Conservation (phyloP, 2,888 invertebrate genomes). For the Ophion costatus region DNA sequence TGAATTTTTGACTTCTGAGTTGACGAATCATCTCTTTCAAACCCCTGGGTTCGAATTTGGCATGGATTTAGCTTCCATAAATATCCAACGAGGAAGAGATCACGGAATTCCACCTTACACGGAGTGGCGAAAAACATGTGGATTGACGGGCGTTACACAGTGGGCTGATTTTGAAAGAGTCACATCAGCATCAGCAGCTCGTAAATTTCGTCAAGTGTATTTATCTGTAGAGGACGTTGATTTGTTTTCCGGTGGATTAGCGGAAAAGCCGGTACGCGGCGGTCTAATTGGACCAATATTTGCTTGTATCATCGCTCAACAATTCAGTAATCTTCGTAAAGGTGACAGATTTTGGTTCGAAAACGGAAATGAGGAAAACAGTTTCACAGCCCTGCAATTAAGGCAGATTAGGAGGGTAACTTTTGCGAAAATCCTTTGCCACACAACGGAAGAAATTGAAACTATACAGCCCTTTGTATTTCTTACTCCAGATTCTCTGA, state of each 20-base stretch:
- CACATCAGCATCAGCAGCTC: slow-evolving; percentile 87
- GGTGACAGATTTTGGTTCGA: slow-evolving; percentile 93
- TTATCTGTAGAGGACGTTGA: slow-evolving; percentile 93
- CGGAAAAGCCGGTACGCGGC: slow-evolving; percentile 91
- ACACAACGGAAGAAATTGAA: slow-evolving; percentile 87
- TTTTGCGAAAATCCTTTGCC: slow-evolving; percentile 90
- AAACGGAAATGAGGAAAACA: slow-evolving; percentile 89
- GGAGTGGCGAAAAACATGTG: slow-evolving; percentile 92
- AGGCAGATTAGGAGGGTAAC: slow-evolving; percentile 89
- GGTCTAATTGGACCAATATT: slow-evolving; percentile 94
- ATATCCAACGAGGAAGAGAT: slow-evolving; percentile 94
- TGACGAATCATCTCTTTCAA: slow-evolving; percentile 94
- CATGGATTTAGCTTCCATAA: slow-evolving; percentile 94
- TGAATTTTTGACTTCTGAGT: slow-evolving; percentile 91
- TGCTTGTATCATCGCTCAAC: slow-evolving; percentile 94
- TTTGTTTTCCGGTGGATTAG: slow-evolving; percentile 92
- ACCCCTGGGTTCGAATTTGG: slow-evolving; percentile 89
- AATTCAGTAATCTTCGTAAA: slow-evolving; percentile 91
- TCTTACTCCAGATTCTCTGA: slow-evolving; percentile 86
- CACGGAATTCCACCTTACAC: slow-evolving; percentile 94
- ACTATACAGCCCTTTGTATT: slow-evolving; percentile 90
- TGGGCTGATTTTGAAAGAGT: slow-evolving; percentile 90
- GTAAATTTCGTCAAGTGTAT: slow-evolving; percentile 85
- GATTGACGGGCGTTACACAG: slow-evolving; percentile 87
- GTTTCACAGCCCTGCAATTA: slow-evolving; percentile 91